A percentile compares a stretch with the other conserved stretches of the same genome.
Conservation (phyloP, 2,113 vertebrate species). For the Pachycephala philippinensis region DNA sequence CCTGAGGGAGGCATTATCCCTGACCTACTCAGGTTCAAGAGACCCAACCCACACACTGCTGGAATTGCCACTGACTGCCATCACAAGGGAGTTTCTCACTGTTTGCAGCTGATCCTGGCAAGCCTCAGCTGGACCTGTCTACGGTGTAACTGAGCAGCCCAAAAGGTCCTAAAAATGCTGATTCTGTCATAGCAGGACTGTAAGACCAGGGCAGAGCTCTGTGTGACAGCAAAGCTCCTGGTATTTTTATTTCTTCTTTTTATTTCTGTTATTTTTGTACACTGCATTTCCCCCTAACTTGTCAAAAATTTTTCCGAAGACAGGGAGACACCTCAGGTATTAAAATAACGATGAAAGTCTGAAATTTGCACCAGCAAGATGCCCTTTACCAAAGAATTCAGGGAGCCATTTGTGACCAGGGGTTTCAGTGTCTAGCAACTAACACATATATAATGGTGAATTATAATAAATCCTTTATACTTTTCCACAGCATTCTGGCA, state of each 20-base stretch:
- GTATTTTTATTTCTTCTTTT: not conserved
- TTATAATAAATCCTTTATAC: not conserved
- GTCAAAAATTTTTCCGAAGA: not conserved
- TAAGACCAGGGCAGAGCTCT: not conserved
- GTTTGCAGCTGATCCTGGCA: not conserved
- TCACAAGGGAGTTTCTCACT: not conserved
- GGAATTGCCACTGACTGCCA: not conserved
- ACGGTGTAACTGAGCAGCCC: accelerated
- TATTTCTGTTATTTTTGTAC: not conserved
- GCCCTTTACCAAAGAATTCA: not conserved
- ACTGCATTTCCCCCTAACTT: not conserved
- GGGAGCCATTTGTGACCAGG: not conserved
- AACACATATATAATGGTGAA: not conserved
- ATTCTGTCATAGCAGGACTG: not conserved
- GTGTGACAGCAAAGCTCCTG: not conserved
- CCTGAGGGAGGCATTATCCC: not conserved
- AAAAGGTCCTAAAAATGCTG: not conserved
- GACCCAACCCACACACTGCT: not conserved
- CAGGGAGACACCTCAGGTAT: not conserved
- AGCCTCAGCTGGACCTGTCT: not conserved
- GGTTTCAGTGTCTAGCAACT: not conserved
- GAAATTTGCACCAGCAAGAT: not conserved
- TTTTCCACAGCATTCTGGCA: not conserved
- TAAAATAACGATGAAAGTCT: not conserved
- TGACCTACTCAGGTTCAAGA: not conserved